These are phyloP conservation scores for Urocitellus parryii DNA, from an alignment of 2,113 vertebrate genomes.

Conservation along the genomic window DNA sequence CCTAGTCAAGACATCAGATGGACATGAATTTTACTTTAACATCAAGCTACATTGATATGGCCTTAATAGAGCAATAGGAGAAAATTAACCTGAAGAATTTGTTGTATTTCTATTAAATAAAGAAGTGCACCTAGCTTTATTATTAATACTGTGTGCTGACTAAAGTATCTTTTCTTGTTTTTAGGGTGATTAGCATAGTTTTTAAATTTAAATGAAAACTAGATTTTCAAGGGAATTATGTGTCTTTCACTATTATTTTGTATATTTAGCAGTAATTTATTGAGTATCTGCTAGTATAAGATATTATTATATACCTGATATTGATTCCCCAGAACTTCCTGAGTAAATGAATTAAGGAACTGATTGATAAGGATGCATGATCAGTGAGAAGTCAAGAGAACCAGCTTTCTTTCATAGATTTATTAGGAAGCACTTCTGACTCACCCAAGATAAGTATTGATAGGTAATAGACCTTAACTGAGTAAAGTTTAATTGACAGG, in stretches of 20 bases:
- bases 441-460: neutral
- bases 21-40: neutral
- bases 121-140: neutral
- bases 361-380: neutral
- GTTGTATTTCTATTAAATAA: neutral
- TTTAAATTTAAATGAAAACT: neutral
- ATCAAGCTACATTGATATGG: neutral
- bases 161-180: neutral
- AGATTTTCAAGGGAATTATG: neutral
- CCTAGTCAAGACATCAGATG: neutral
- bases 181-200: neutral
- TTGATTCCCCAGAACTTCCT: neutral
- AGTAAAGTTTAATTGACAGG: neutral
- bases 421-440: neutral
- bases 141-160: neutral
- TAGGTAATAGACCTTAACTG: neutral
- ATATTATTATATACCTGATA: neutral
- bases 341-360: neutral
- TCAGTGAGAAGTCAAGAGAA: neutral
- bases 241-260: neutral
- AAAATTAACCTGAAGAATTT: neutral
- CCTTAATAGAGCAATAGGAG: neutral
- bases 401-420: neutral
- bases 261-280: neutral
- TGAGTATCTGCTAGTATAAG: neutral